Evolutionary conservation across 2,888 invertebrate species (phyloP).

Genomic region (Caenorhabditis wallacei): DNA sequence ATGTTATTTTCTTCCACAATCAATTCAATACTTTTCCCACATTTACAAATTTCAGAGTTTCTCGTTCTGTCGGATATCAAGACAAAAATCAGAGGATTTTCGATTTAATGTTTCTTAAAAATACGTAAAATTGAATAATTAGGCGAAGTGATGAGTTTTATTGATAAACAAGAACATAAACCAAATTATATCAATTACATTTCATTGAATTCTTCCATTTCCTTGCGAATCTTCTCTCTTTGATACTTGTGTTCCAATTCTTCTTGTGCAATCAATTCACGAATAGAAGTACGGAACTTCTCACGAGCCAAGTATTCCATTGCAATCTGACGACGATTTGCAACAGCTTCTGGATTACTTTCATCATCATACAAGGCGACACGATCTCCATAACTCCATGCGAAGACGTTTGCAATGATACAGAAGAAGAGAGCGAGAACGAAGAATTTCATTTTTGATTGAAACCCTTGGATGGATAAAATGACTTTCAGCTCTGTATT

Average conservation of each 20-base stretch:
- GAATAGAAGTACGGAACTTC: conserved; percentile 28
- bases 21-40: too few relatives aligned
- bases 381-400: conserved; percentile 21
- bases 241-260: conserved; percentile 10
- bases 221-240: conserved; percentile 22
- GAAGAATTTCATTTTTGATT: conserved; percentile 32
- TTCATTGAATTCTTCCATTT: conserved; percentile 9
- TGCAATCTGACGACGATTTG: conserved; percentile 18
- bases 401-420: conserved; percentile 18
- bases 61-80: too few relatives aligned
- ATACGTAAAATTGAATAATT: neutral
- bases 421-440: conserved; percentile 28
- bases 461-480: neutral
- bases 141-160: neutral
- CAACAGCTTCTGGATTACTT: conserved; percentile 7
- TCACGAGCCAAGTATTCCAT: conserved; percentile 18
- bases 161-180: neutral
- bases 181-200: neutral
- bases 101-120: too few relatives aligned
- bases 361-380: conserved; percentile 6
- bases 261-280: conserved; percentile 7
- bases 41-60: too few relatives aligned
- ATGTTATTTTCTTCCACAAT: too few relatives aligned
- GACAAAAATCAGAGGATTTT: too few relatives aligned
- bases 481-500: neutral